Evolutionary conservation across 2,888 invertebrate genomes (phyloP).

Genomic region (Phania funesta): DNA sequence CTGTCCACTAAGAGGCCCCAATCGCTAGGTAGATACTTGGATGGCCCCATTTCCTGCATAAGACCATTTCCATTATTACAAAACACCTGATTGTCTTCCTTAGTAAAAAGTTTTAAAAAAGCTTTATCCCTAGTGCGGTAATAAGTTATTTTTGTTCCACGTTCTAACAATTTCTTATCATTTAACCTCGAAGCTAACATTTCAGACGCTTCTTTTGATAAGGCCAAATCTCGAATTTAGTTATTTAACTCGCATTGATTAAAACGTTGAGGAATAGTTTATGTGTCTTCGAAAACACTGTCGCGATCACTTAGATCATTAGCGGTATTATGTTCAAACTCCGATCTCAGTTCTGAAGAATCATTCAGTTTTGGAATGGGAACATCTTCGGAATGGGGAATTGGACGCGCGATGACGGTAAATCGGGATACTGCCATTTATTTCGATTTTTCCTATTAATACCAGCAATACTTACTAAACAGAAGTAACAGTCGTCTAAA

Average conservation of each 20-base stretch:
- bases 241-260: neutral
- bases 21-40: conserved; percentile 1
- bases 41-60: conserved; percentile 17
- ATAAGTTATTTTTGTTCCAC: no score
- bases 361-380: neutral
- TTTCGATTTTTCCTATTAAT: no score
- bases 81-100: conserved; percentile 3
- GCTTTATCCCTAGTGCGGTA: conserved; percentile 8
- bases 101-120: neutral
- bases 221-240: neutral
- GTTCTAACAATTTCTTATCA: conserved; percentile 3
- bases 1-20: neutral
- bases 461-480: no score
- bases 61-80: conserved; percentile 5
- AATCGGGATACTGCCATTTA: no score
- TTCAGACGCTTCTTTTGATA: neutral
- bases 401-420: no score
- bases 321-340: neutral
- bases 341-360: no score
- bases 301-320: conserved; percentile 5
- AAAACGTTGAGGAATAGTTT: conserved; percentile 4
- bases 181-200: conserved; percentile 9
- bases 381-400: no score
- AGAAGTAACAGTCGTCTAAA: neutral
- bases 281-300: conserved; percentile 11